Conservation (phyloP, 2,888 invertebrate species). For the Scaptomyza polygonia region DNA sequence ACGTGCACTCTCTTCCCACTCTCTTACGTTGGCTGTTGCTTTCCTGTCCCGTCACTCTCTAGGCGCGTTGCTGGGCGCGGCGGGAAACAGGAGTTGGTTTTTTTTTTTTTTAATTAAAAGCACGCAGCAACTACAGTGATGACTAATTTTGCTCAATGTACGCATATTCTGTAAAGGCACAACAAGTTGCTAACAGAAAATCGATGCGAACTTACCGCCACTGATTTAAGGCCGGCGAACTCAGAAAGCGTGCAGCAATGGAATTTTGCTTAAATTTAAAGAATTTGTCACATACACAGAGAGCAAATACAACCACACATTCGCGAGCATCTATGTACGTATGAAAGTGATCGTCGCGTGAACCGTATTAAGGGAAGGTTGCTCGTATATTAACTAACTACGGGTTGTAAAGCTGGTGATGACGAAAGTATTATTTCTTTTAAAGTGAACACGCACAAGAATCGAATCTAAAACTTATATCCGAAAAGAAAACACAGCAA, state of each 20-base stretch:
- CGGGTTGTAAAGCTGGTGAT: constrained; percentile 2
- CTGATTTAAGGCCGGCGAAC: constrained; percentile 53
- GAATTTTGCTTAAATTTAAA: constrained; percentile 65
- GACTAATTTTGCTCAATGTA: constrained; percentile 63
- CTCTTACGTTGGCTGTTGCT: constrained; percentile 68
- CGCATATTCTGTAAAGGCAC: constrained; percentile 27
- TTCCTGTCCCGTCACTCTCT: constrained; percentile 48
- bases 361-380: constrained; percentile 31
- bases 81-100: constrained; percentile 70
- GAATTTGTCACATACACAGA: constrained; percentile 48
- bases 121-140: constrained; percentile 52
- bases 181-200: constrained; percentile 57
- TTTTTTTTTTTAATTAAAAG: constrained; percentile 64
- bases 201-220: constrained; percentile 63
- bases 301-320: constrained; percentile 3
- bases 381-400: constrained; percentile 21
- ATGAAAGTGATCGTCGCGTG: constrained; percentile 44
- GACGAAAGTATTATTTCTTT: constrained; percentile 29
- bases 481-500: constrained; percentile 51
- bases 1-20: constrained; percentile 64
- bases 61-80: constrained; percentile 63
- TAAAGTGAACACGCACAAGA: constrained; percentile 37
- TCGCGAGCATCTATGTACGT: constrained; percentile 13
- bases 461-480: constrained; percentile 56
- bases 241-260: constrained; percentile 32